Evolutionary conservation across 2,113 vertebrate species (phyloP).

Genomic region (Prietella phreatophila): DNA sequence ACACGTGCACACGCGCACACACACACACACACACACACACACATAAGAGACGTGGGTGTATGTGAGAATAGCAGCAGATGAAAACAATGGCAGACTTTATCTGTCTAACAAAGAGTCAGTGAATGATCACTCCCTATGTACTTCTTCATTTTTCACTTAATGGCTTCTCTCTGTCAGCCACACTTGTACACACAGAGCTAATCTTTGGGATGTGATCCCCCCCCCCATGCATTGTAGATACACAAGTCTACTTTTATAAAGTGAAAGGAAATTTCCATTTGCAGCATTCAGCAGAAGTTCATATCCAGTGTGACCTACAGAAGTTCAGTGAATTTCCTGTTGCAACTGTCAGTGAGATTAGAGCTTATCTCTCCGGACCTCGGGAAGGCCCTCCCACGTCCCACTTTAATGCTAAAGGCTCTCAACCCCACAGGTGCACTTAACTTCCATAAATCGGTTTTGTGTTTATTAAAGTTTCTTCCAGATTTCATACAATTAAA

Average conservation of each 20-base stretch:
- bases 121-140: not conserved
- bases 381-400: not conserved
- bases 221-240: not conserved
- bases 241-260: slow-evolving; percentile 2
- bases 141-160: not conserved
- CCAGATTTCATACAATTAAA: not conserved
- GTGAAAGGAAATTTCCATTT: slow-evolving; percentile 10
- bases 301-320: not conserved
- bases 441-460: too few relatives aligned
- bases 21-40: not conserved
- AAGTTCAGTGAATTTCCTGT: slow-evolving; percentile 10
- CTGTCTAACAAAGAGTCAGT: not conserved
- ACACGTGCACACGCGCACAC: not conserved
- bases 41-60: not conserved
- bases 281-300: not conserved
- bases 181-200: slow-evolving; percentile 4
- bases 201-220: not conserved
- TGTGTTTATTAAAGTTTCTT: not conserved
- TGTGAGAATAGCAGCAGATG: not conserved
- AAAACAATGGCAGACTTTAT: slow-evolving; percentile 2
- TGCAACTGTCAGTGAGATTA: slow-evolving; percentile 28
- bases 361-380: slow-evolving; percentile 10
- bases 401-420: not conserved
- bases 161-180: not conserved
- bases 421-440: not conserved